Percentiles rank a stretch among this genome's conserved stretches.
phyloP scores from a whole-genome alignment of 92 coral and sea anemone species.

The Actinostola sp. region DNA sequence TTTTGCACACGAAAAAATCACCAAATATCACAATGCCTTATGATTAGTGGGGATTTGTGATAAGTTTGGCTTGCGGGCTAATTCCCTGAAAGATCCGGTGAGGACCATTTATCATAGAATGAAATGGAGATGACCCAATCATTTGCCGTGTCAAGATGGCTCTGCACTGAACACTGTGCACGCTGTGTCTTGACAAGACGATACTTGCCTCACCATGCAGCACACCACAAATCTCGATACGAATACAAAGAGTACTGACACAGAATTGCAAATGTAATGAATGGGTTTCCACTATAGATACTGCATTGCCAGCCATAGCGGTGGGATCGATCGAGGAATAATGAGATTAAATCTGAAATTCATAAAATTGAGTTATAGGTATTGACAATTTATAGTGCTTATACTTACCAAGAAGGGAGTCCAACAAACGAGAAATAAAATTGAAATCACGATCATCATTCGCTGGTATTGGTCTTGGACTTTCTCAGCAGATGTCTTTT shows the following conservation, averaged over 20 bases:
- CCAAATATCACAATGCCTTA: not conserved
- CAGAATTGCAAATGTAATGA: too few species aligned
- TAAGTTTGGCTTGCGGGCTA: conserved; percentile 11
- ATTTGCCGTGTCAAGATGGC: not conserved
- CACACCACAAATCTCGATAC: too few species aligned
- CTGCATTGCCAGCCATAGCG: too few species aligned
- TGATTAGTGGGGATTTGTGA: not conserved
- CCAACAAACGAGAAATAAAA: conserved; percentile 75
- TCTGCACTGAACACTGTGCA: not conserved
- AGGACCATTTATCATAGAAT: conserved; percentile 10
- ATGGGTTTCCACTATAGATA: too few species aligned
- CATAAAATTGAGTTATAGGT: not conserved
- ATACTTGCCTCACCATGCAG: not conserved
- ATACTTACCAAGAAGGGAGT: conserved; percentile 82
- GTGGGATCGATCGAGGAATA: too few species aligned
- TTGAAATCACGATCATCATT: conserved; percentile 81
- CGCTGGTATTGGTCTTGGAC: conserved; percentile 69
- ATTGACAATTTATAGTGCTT: not conserved
- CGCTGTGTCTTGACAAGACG: not conserved
- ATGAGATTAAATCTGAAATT: conserved; percentile 5
- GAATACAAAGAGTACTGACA: too few species aligned
- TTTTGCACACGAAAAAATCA: not conserved
- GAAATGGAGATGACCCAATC: conserved; percentile 14
- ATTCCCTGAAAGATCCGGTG: conserved; percentile 17
- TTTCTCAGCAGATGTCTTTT: conserved; percentile 45